These are phyloP conservation scores for Aegithalos caudatus DNA, from an alignment of 2,113 vertebrate species.

Conservation along the genomic window DNA sequence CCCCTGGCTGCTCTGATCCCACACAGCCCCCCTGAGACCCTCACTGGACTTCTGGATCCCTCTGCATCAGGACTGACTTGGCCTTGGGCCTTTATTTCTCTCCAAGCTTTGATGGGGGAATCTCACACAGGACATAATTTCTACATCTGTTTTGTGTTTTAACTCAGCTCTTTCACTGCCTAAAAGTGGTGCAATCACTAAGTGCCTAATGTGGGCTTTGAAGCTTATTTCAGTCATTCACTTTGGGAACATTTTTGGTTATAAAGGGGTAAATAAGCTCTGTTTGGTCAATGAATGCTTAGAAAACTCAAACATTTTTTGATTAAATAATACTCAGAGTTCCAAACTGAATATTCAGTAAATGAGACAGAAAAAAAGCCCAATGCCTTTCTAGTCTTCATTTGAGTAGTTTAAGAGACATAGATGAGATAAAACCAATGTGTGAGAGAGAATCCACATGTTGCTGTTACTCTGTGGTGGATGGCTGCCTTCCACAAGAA, in stretches of 20 bases:
- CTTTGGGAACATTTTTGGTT: not conserved
- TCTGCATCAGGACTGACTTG: not conserved
- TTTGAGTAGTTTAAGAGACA: not conserved
- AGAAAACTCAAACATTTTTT: not conserved
- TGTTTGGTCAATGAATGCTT: not conserved
- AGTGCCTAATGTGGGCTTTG: not conserved
- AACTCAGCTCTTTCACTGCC: not conserved
- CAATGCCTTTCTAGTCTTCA: not conserved
- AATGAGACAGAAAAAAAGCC: not conserved
- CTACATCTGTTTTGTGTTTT: not conserved
- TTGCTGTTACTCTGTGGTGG: not conserved
- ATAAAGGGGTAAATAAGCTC: not conserved
- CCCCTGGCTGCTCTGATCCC: accelerated
- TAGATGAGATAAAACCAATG: not conserved
- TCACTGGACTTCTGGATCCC: not conserved
- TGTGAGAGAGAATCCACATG: not conserved
- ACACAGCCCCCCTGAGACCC: not conserved
- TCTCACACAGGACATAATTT: not conserved
- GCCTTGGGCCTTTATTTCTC: not conserved
- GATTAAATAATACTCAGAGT: not conserved
- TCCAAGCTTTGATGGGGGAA: too few relatives aligned
- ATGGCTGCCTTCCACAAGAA: not conserved
- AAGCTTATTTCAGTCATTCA: not conserved
- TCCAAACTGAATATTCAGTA: not conserved
- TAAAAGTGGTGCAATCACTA: not conserved